Evolutionary conservation across 1,140 invertebrate species (phyloP), one percentile per base, ranked within the genome.

Genomic region (Dreissena polymorpha): DNA sequence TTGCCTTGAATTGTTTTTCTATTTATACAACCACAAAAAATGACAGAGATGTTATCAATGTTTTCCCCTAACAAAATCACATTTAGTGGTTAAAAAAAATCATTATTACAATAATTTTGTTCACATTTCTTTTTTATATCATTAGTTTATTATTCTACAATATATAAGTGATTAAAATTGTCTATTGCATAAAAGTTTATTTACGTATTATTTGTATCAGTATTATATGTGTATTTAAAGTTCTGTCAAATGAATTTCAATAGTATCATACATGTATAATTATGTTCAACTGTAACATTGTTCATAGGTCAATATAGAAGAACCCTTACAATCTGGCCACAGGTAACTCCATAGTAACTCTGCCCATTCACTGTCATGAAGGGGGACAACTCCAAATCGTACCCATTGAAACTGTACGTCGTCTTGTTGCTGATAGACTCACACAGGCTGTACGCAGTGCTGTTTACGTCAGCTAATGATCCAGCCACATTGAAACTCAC

Each of bases 401-500:
- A 80, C 2, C 69, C 69, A 18, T 80, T 80, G 57, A 57, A 63
- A 57, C 55, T 70, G 23, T 80, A 80, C 3, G 49, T 49, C 0
- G 78, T 80, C 29, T 51, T 14, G 27, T 80, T 72, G 53, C 10
- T 23, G 68, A 80, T 80, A 25, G 25, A 50, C 10, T 63, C 69
- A 65, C 78, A 80, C 18, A 80, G 27, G 55, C 68, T 72, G 69
- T 80, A 80, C 51, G 78, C 78, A 51, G 78, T 80, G 53, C 27
- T n/a, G 65, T 80, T 80, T 0, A 80, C 78, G 27, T 55, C n/a
- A 16, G 6, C 18, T 5, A 13, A 64, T 60, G 78, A 63, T 16
- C 78, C 78, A 10, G 49, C 10, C 16, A 80, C 39, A 53, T 21
- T 65, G 65, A 80, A 80, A 10, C 39, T 72, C 18, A 80, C 78